Base-by-base conservation (phyloP, 1,140 invertebrate species). In the Musca domestica region DNA sequence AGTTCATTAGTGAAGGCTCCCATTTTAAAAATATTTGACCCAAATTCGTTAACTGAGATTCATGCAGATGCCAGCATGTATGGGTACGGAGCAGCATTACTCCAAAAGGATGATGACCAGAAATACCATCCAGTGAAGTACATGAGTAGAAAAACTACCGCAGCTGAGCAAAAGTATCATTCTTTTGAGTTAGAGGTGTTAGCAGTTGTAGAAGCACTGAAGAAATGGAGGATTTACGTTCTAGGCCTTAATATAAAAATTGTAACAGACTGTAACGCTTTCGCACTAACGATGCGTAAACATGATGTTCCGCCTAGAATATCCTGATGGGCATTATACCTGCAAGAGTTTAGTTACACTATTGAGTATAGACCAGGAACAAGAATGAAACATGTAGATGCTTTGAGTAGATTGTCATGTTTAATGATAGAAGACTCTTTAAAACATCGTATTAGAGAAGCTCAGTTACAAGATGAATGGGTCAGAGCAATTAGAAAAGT, bases 111-210 rank as follows among this genome's bases (percentile, higher is more conserved):
- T n/a, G n/a, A n/a, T n/a, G n/a, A n/a, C n/a, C n/a, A n/a, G n/a
- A n/a, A n/a, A n/a, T n/a, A n/a, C 27, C 63, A 69, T 51, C 67
- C 70, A 7, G 49, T 52, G 1, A 12, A 64, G 47, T 27, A 48
- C 70, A 65, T 73, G 73, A 15, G 72, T 72, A 41, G n/a, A 66
- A 17, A 75, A 67, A 2, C 49, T 71, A 49, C 72, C 74, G 48
- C 52, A 2, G n/a, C 69, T 20, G 71, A 79, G 67, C 49, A 67
- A 22, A 72, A 71, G n/a, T 77, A 75, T 46, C 71, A 73, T 69
- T 73, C 71, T 14, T 77, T 72, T 58, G 73, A 80, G 64, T 23
- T 74, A 1, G 73, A 78, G 61, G 69, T 71, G 9, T 46, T 77
- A 12, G 75, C 73, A 4, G 64, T 69, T 3, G 41, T 67, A 20